Evolutionary conservation across 1,140 invertebrate genomes (phyloP), one percentile per base, ranked within the genome.

Genomic region (Pogonomyrmex californicus): DNA sequence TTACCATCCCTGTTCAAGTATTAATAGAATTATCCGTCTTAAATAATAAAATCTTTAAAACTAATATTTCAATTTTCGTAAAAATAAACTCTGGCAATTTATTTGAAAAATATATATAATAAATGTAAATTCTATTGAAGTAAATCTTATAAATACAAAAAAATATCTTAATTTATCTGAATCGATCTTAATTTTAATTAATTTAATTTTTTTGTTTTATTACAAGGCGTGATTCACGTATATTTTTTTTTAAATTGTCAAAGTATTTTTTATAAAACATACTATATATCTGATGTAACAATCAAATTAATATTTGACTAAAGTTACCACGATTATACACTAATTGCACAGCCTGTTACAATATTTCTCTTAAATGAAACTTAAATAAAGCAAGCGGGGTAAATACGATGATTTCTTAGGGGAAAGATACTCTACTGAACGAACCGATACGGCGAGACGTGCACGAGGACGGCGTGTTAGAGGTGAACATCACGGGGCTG

Each of bases 401-500:
- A 73, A 56, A 6, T 47, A 75, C 17, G 17, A 9, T 71, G 14
- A n/a, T 88, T 88, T 90, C 91, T 86, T 86, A 98, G 97, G 97
- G 97, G 6, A 98, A 98, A 92, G 97, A 96, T 23, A 23, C 23
- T 65, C 96, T 98, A 44, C 96, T 98, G 17, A 98, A 98, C 92
- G 97, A 98, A 91, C 98, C 98, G 17, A 97, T 98, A 95, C 96
- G 97, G 86, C 98, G 97, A 91, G 98, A 98, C 93, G 98, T 99
- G 17, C 96, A 97, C 68, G 97, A 98, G 90, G 97, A 97, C 30
- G 96, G 96, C 4, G 96, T 97, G 3, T 95, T 98, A 1, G 97
- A 98, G 92, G 96, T 97, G 86, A 98, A 99, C 92, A 97, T 99
- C 5, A 97, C 97, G 5, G 98, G 97, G 4, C 96, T 99, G 12